phyloP scores from a whole-genome alignment of 1,140 invertebrate species.

The Drosophila willistoni region DNA sequence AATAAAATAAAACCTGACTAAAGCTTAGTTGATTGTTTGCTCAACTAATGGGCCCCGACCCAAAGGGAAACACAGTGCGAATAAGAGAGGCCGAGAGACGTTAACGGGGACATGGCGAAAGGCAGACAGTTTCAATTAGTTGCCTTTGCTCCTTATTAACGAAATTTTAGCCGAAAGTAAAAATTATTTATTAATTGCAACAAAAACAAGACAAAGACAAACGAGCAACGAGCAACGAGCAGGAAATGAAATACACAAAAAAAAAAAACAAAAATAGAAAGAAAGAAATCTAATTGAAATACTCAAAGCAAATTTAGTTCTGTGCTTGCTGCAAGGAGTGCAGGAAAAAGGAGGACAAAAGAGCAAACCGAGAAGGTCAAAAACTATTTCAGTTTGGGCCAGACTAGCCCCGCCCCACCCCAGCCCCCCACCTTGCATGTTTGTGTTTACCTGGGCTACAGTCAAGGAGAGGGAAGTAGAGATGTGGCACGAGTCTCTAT shows the following conservation, averaged over 20 bases:
- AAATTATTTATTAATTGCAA: slow-evolving; percentile 60
- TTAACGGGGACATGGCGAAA: slow-evolving; percentile 32
- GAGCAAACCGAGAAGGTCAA: slow-evolving; percentile 34
- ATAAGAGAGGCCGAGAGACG: slow-evolving; percentile 48
- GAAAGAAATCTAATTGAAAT: slow-evolving; percentile 15
- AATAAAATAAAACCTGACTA: slow-evolving; percentile 24
- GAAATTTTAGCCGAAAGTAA: slow-evolving; percentile 31
- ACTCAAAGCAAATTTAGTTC: slow-evolving; percentile 24
- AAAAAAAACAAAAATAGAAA: not conserved
- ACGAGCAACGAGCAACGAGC: too few species aligned
- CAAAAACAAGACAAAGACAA: slow-evolving; percentile 15
- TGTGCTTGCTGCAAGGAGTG: not conserved
- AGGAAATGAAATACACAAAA: slow-evolving; percentile 1
- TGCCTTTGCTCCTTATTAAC: slow-evolving; percentile 34
- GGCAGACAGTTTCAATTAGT: slow-evolving; percentile 43
- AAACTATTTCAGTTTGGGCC: slow-evolving; percentile 13
- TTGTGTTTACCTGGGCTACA: slow-evolving; percentile 58
- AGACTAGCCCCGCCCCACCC: slow-evolving; percentile 1
- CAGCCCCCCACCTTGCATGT: slow-evolving; percentile 31
- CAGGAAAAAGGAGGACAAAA: slow-evolving; percentile 5
- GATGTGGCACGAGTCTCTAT: slow-evolving; percentile 10
- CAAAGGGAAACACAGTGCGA: slow-evolving; percentile 15
- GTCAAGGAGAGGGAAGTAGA: slow-evolving; percentile 29
- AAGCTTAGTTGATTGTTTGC: slow-evolving; percentile 67
- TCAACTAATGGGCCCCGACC: slow-evolving; percentile 63